A percentile compares a stretch with the other conserved stretches of the same genome.
Evolutionary conservation across 2,113 vertebrate species (phyloP).

Genomic region (Hippocampus guttulatus): DNA sequence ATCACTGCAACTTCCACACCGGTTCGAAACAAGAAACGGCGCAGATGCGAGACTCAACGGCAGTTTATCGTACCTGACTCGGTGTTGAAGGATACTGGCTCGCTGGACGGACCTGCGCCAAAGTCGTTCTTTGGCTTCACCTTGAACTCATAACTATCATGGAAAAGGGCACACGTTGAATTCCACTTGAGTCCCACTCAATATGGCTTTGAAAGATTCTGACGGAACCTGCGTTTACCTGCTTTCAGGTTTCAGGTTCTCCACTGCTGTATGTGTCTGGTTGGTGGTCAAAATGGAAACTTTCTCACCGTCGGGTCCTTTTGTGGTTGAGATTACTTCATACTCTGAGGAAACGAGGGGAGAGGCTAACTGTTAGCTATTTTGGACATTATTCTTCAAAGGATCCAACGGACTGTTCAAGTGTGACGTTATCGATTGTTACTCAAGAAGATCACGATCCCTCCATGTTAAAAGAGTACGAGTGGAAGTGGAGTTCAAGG

Average conservation of each 20-base stretch:
- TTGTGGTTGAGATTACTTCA: constrained; percentile 84
- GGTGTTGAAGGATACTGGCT: constrained; percentile 84
- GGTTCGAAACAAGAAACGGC: not conserved
- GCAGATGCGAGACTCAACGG: not conserved
- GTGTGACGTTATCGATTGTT: not conserved
- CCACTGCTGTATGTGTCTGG: constrained; percentile 92
- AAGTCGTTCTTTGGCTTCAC: constrained; percentile 89
- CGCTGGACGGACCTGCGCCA: constrained; percentile 84
- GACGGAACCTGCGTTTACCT: constrained; percentile 68
- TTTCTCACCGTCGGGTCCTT: constrained; percentile 78
- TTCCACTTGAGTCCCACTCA: constrained; percentile 1
- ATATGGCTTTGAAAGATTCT: constrained; percentile 34
- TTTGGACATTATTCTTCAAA: not conserved
- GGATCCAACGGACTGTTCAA: not conserved
- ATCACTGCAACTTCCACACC: not conserved
- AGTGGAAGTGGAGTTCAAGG: too few species aligned
- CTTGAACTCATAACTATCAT: constrained; percentile 86
- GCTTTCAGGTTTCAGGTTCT: constrained; percentile 93
- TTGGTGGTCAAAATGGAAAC: constrained; percentile 83
- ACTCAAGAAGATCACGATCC: not conserved
- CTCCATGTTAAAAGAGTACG: not conserved
- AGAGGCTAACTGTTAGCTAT: constrained; percentile 1
- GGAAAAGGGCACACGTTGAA: constrained; percentile 2
- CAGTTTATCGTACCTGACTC: constrained; percentile 83
- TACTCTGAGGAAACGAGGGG: constrained; percentile 75